Percentiles rank a stretch among this genome's conserved stretches.
phyloP scores from a whole-genome alignment of 2,888 invertebrate genomes.

The Himalopsyche anomala region DNA sequence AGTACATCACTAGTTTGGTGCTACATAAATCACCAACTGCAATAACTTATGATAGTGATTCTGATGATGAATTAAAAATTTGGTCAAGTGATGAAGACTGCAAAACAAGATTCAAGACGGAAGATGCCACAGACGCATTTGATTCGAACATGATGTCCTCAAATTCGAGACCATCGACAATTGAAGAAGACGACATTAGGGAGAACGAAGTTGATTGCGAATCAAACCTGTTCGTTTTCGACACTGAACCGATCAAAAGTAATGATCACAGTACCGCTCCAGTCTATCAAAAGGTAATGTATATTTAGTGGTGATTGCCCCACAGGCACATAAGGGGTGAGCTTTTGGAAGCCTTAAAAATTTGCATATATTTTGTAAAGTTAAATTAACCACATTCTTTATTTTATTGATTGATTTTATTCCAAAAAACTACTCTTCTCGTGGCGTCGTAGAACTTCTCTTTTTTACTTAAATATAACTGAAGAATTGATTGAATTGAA shows the following conservation, averaged over 20 bases:
- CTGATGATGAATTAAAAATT: slow-evolving; percentile 72
- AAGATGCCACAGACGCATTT: slow-evolving; percentile 67
- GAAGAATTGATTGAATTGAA: too few species aligned
- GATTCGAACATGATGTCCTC: slow-evolving; percentile 71
- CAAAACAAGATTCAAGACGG: slow-evolving; percentile 66
- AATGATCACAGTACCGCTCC: slow-evolving; percentile 68
- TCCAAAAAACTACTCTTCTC: too few species aligned
- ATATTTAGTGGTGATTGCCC: slow-evolving; percentile 62
- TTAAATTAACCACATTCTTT: too few species aligned
- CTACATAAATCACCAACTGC: slow-evolving; percentile 69
- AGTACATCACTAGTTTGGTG: slow-evolving; percentile 73
- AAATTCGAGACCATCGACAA: background rate
- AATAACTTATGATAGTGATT: slow-evolving; percentile 69
- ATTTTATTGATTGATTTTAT: too few species aligned
- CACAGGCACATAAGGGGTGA: too few species aligned
- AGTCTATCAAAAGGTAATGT: slow-evolving; percentile 72
- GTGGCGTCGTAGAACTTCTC: too few species aligned
- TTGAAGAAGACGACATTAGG: background rate
- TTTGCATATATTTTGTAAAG: too few species aligned
- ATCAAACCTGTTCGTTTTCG: slow-evolving; percentile 72
- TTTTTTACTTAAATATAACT: too few species aligned
- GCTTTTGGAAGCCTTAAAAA: too few species aligned
- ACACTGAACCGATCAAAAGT: slow-evolving; percentile 72
- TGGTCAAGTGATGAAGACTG: slow-evolving; percentile 73
- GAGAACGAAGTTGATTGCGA: background rate